phyloP scores from a whole-genome alignment of 1,140 invertebrate species.

The Ceratoteleas bidentatus region DNA sequence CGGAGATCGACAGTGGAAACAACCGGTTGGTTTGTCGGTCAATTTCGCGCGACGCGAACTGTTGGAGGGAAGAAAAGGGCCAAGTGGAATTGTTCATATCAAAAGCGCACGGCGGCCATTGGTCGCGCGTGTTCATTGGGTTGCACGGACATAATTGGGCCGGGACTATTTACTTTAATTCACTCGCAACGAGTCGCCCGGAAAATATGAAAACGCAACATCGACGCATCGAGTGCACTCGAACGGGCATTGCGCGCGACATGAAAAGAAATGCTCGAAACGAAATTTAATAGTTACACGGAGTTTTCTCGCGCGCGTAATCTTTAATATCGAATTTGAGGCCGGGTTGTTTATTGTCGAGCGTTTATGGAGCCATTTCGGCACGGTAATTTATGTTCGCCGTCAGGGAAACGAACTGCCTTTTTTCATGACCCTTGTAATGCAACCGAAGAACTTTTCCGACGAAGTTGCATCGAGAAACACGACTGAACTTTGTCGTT shows the following conservation, averaged over 20 bases:
- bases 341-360: too few species aligned
- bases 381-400: too few species aligned
- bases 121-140: constrained; percentile 2
- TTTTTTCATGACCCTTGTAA: too few species aligned
- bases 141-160: constrained; percentile 19
- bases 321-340: not conserved
- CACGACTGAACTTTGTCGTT: too few species aligned
- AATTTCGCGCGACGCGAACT: too few species aligned
- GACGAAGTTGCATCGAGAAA: too few species aligned
- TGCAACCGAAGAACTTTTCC: too few species aligned
- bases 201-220: constrained; percentile 40
- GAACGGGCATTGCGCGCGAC: constrained; percentile 14
- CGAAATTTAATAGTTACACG: constrained; percentile 44
- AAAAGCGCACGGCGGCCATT: constrained; percentile 3
- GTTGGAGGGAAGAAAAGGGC: not conserved
- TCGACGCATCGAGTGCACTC: constrained; percentile 28
- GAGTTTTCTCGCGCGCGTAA: constrained; percentile 14
- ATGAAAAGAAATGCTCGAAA: constrained; percentile 37
- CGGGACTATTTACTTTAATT: constrained; percentile 40
- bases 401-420: too few species aligned
- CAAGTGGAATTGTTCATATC: constrained; percentile 1
- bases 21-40: too few species aligned
- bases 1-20: too few species aligned
- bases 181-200: constrained; percentile 34
- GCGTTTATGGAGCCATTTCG: too few species aligned